Percentiles rank a stretch among this genome's conserved stretches.
These are phyloP conservation scores for Euplagia quadripunctaria DNA, from an alignment of 2,888 invertebrate species.

Conservation along the genomic window DNA sequence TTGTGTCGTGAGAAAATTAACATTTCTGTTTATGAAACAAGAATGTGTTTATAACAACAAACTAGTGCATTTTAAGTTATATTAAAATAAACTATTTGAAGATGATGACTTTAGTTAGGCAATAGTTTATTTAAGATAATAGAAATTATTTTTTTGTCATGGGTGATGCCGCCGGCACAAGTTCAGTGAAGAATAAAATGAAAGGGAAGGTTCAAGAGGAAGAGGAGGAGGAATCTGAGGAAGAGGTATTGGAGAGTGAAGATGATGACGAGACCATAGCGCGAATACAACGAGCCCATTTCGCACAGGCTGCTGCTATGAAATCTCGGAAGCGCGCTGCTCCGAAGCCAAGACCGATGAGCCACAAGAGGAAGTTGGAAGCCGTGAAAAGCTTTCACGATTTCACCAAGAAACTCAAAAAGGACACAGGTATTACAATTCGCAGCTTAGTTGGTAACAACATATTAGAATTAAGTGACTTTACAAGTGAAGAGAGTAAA, in stretches of 20 bases:
- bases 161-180: constrained; percentile 75
- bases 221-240: constrained; percentile 75
- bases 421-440: constrained; percentile 84
- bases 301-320: constrained; percentile 82
- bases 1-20: constrained; percentile 49
- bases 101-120: constrained; percentile 46
- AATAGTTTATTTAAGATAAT: constrained; percentile 42
- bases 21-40: constrained; percentile 46
- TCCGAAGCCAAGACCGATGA: constrained; percentile 78
- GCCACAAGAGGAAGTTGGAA: constrained; percentile 84
- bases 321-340: constrained; percentile 73
- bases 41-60: constrained; percentile 39
- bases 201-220: constrained; percentile 66
- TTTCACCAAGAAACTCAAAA: constrained; percentile 85
- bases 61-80: constrained; percentile 30
- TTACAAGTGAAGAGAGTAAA: constrained; percentile 80
- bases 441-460: constrained; percentile 83
- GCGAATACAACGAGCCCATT: constrained; percentile 82
- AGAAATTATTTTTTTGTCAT: constrained; percentile 59
- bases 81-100: constrained; percentile 33
- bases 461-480: constrained; percentile 83
- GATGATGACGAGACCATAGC: constrained; percentile 84
- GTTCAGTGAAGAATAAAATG: constrained; percentile 70
- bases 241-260: constrained; percentile 78
- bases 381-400: constrained; percentile 84